A percentile compares a stretch with the other conserved stretches of the same genome.
phyloP scores from a whole-genome alignment of 2,113 vertebrate species.

The Jaculus jaculus region DNA sequence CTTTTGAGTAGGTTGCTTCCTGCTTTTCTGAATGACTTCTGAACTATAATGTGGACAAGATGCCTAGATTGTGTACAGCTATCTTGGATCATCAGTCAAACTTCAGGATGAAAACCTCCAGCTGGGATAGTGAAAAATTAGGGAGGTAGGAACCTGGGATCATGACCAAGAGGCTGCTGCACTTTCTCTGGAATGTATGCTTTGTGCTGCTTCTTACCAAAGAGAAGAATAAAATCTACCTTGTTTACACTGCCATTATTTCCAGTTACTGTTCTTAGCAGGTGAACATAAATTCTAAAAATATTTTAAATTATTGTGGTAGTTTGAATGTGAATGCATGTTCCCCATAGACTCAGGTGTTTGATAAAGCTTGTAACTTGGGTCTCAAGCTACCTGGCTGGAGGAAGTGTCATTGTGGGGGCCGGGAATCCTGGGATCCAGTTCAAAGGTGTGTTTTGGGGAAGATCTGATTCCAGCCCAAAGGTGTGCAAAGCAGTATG shows the following conservation, averaged over 20 bases:
- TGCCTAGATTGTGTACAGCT: not conserved
- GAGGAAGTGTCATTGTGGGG: too few species aligned
- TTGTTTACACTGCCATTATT: slow-evolving; percentile 11
- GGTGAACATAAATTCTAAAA: slow-evolving; percentile 2
- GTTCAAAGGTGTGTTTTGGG: too few species aligned
- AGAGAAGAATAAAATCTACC: not conserved
- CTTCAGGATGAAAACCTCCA: not conserved
- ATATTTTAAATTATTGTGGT: not conserved
- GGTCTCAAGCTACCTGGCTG: too few species aligned
- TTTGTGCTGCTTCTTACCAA: not conserved
- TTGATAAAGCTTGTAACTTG: too few species aligned
- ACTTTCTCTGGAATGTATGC: not conserved
- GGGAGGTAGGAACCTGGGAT: not conserved
- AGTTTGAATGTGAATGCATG: too few species aligned
- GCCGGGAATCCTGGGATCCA: too few species aligned
- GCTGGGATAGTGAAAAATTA: not conserved
- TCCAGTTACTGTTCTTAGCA: not conserved
- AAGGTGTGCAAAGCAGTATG: too few species aligned
- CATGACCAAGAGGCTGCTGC: not conserved
- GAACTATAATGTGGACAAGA: not conserved
- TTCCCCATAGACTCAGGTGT: too few species aligned
- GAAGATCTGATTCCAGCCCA: too few species aligned
- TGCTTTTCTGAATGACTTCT: not conserved
- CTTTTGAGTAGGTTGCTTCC: not conserved
- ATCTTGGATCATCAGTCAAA: not conserved